Conservation (phyloP, 92 coral and sea anemone genomes). For the Parazoanthus atlanticus region DNA sequence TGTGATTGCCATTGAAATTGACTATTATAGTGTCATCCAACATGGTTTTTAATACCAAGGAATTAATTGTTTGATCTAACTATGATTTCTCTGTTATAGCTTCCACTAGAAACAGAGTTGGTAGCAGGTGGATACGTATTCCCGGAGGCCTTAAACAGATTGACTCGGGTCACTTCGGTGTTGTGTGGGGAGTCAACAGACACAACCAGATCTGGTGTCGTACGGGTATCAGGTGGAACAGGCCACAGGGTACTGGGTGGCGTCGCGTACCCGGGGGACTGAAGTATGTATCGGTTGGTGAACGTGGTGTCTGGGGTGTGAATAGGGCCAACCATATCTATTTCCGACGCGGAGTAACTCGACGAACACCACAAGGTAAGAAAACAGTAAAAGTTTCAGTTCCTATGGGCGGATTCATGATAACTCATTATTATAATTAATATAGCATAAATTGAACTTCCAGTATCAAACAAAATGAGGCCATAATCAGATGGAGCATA, state of each 20-base stretch:
- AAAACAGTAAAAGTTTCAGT: too few relatives aligned
- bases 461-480: too few relatives aligned
- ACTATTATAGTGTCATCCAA: too few relatives aligned
- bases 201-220: slow-evolving; percentile 42
- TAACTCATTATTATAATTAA: too few relatives aligned
- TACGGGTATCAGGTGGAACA: slow-evolving; percentile 1
- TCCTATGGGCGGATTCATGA: too few relatives aligned
- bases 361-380: slow-evolving; percentile 19
- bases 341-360: slow-evolving; percentile 29
- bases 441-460: too few relatives aligned
- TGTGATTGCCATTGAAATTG: too few relatives aligned
- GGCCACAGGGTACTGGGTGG: slow-evolving; percentile 41
- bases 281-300: slow-evolving; percentile 38
- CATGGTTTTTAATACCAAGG: too few relatives aligned
- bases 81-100: not conserved
- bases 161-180: slow-evolving; percentile 45
- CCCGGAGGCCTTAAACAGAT: slow-evolving; percentile 49
- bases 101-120: slow-evolving; percentile 1
- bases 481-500: too few relatives aligned
- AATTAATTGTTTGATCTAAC: not conserved
- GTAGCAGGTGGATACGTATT: slow-evolving; percentile 31
- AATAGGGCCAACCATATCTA: slow-evolving; percentile 38
- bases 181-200: slow-evolving; percentile 49
- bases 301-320: slow-evolving; percentile 58
- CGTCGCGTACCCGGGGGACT: slow-evolving; percentile 42